Evolutionary conservation across 2,113 vertebrate genomes (phyloP).

Genomic region (Dendropsophus ebraccatus): DNA sequence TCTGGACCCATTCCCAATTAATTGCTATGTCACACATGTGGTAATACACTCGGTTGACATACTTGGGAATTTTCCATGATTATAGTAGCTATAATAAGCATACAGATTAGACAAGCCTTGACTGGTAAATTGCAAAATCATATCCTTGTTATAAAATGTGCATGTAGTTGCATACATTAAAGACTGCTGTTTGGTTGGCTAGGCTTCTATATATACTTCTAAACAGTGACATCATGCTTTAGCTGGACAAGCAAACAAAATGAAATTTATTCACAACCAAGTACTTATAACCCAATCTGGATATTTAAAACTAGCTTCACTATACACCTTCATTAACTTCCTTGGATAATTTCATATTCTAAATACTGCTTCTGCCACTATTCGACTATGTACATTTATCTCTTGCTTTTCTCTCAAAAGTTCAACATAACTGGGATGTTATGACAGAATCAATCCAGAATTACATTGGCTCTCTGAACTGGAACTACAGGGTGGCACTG

Average conservation of each 20-base stretch:
- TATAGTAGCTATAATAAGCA: slow-evolving; percentile 16
- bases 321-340: background rate
- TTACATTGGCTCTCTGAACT: slow-evolving; percentile 77
- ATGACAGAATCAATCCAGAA: slow-evolving; percentile 80
- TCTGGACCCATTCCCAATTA: background rate
- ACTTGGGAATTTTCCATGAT: background rate
- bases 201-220: background rate
- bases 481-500: slow-evolving; percentile 77
- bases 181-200: background rate
- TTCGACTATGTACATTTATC: background rate
- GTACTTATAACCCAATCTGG: background rate
- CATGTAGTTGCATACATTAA: background rate
- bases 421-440: slow-evolving; percentile 77
- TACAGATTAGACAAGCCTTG: slow-evolving; percentile 1
- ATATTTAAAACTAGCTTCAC: background rate
- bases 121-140: slow-evolving; percentile 5
- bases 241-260: background rate
- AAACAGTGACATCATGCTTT: background rate
- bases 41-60: background rate
- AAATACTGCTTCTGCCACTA: background rate
- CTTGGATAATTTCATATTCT: background rate
- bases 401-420: slow-evolving; percentile 64
- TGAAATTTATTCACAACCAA: background rate
- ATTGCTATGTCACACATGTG: slow-evolving; percentile 18
- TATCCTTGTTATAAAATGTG: slow-evolving; percentile 12